phyloP scores from a whole-genome alignment of 2,888 invertebrate genomes.

The Galerucella pusilla region DNA sequence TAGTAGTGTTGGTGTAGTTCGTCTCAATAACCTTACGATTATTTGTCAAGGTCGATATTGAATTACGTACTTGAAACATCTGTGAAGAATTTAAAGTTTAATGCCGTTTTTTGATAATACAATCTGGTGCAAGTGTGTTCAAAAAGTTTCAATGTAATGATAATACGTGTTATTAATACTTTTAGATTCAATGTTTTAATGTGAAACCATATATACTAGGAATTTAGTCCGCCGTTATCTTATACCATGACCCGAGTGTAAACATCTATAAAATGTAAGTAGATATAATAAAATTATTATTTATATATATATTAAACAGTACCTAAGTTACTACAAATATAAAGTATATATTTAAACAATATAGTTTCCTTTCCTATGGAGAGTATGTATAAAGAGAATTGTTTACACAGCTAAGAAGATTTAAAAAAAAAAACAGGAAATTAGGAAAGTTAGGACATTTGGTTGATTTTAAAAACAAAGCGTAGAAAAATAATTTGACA shows the following conservation, averaged over 20 bases:
- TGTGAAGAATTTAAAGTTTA: slow-evolving; percentile 34
- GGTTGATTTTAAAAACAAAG: not conserved
- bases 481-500: not conserved
- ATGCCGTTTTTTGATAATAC: slow-evolving; percentile 32
- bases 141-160: not conserved
- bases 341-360: not conserved
- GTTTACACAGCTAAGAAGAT: not conserved
- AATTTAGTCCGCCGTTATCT: slow-evolving; percentile 10
- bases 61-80: slow-evolving; percentile 28
- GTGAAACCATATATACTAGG: not conserved
- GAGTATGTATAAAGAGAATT: not conserved
- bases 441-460: not conserved
- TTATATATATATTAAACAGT: not conserved
- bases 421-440: not conserved
- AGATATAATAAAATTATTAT: not conserved
- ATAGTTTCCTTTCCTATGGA: not conserved
- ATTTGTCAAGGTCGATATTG: slow-evolving; percentile 10
- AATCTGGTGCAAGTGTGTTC: not conserved
- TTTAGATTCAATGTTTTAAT: slow-evolving; percentile 1
- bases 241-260: slow-evolving; percentile 8
- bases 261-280: slow-evolving; percentile 7
- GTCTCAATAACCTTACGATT: slow-evolving; percentile 11
- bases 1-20: slow-evolving; percentile 9
- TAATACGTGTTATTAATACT: not conserved
- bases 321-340: not conserved